phyloP scores from a whole-genome alignment of 2,797 vertebrate genomes.

The Xyrichtys novacula region DNA sequence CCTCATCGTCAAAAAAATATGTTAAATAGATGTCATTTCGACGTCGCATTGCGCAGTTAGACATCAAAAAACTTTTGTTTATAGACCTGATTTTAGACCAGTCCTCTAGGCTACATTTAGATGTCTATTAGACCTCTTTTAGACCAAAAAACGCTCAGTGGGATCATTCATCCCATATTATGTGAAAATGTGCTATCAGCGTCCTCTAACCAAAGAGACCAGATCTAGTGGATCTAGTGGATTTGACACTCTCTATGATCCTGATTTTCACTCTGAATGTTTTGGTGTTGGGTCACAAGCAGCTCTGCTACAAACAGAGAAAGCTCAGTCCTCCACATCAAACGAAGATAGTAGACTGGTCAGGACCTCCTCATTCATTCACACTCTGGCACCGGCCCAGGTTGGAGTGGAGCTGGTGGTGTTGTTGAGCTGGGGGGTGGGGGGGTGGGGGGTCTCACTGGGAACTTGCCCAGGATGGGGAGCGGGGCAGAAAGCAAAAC shows the following conservation, averaged over 20 bases:
- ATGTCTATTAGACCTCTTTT: too few species aligned
- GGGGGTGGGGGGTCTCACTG: conserved; percentile 47
- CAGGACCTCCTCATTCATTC: conserved; percentile 77
- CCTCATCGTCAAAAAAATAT: too few species aligned
- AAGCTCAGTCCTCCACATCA: conserved; percentile 82
- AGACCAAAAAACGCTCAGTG: too few species aligned
- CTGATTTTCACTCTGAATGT: conserved; percentile 44
- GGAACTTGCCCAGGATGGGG: conserved; percentile 62
- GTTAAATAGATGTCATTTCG: too few species aligned
- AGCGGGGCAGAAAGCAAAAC: conserved; percentile 68
- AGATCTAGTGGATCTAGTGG: not conserved
- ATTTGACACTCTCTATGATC: conserved; percentile 8
- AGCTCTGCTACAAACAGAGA: conserved; percentile 72
- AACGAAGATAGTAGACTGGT: conserved; percentile 76
- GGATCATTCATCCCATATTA: too few species aligned
- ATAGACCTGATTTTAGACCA: too few species aligned
- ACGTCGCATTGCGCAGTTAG: too few species aligned
- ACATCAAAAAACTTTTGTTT: too few species aligned
- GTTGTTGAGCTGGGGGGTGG: conserved; percentile 40
- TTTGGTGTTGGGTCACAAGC: conserved; percentile 35
- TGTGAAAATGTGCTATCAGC: too few species aligned
- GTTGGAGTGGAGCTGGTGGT: conserved; percentile 69
- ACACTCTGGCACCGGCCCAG: conserved; percentile 73
- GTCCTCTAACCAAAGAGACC: too few species aligned
- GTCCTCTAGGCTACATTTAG: too few species aligned